A percentile compares a stretch with the other conserved stretches of the same genome.
Evolutionary conservation across 2,113 vertebrate genomes (phyloP).

Genomic region (Toxotes chatareus): DNA sequence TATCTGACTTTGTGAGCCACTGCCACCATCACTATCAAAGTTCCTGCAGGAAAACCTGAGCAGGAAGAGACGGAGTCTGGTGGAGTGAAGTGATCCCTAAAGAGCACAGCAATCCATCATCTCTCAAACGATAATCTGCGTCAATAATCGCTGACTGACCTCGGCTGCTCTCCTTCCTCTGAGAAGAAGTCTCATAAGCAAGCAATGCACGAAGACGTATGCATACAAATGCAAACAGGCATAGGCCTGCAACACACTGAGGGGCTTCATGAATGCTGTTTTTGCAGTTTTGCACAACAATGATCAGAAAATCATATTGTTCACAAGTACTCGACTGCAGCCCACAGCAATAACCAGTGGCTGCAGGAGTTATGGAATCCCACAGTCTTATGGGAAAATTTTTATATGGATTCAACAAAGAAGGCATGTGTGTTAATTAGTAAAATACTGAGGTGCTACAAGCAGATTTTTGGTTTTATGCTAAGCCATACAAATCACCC

Average conservation of each 20-base stretch:
- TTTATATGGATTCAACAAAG: no score
- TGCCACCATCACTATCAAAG: background rate
- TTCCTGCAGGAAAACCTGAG: background rate
- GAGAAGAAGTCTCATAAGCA: slow-evolving; percentile 22
- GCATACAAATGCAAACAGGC: background rate
- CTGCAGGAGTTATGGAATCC: no score
- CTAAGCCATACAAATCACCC: background rate
- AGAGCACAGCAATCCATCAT: slow-evolving; percentile 54
- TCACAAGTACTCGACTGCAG: background rate
- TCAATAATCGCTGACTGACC: slow-evolving; percentile 47
- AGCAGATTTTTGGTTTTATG: background rate
- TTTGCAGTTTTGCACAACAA: background rate
- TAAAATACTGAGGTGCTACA: no score
- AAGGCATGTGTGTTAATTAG: no score
- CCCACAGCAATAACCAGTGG: background rate
- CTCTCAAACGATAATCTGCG: slow-evolving; percentile 40
- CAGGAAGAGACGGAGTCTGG: slow-evolving; percentile 14
- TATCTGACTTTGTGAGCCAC: slow-evolving; percentile 13
- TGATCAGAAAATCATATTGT: background rate
- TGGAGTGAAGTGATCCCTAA: slow-evolving; percentile 45
- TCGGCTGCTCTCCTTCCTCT: slow-evolving; percentile 33
- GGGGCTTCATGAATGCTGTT: background rate
- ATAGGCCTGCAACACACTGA: rapidly evolving
- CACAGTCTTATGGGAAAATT: background rate
- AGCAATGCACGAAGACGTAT: background rate